Evolutionary conservation across 2,888 invertebrate genomes (phyloP), one percentile per base, ranked within the genome.

Genomic region (Nomada ruficornis): DNA sequence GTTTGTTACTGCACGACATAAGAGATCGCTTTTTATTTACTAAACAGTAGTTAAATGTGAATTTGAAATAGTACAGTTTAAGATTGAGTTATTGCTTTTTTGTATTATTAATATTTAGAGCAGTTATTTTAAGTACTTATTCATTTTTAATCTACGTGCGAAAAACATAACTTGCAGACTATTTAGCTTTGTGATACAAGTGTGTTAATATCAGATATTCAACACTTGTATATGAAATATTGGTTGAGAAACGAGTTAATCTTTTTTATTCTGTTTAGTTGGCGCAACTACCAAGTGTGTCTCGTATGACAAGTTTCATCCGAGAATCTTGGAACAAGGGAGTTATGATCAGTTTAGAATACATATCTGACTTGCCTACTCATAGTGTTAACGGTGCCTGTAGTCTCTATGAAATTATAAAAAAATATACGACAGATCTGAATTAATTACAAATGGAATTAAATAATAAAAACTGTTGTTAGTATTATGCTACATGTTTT

Each of bases 301-400:
- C 73, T 7, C 85, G 84, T 47, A 18, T 91, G 59, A 71, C 81
- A 44, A 80, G 74, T 47, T 89, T 84, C 9, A 26, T 85, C 0
- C 84, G 81, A 77, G 78, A 81, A 5, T 88, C 82, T 42, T 93
- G 92, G 92, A 93, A 93, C 75, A 87, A 77, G 15, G 90, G 91
- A n/a, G 91, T 93, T 63, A 87, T 88, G 63, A 74, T 70, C 0
- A 89, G 89, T 54, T 82, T 91, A 26, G 82, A 90, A 83, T 92
- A 89, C 57, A 11, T 91, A 0, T 85, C 90, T 0, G 84, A 92
- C 36, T 68, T 91, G 59, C 92, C 93, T 15, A 81, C 62, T 0
- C 87, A 92, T 55, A 60, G 88, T n/a, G 80, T 84, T 2, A 89
- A 89, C 62, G 90, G 90, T 18, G 74, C 87, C 42, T 84, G 72